Percentiles rank a stretch among this genome's conserved stretches.
Conservation (phyloP, 2,888 invertebrate genomes). For the Luperina testacea region DNA sequence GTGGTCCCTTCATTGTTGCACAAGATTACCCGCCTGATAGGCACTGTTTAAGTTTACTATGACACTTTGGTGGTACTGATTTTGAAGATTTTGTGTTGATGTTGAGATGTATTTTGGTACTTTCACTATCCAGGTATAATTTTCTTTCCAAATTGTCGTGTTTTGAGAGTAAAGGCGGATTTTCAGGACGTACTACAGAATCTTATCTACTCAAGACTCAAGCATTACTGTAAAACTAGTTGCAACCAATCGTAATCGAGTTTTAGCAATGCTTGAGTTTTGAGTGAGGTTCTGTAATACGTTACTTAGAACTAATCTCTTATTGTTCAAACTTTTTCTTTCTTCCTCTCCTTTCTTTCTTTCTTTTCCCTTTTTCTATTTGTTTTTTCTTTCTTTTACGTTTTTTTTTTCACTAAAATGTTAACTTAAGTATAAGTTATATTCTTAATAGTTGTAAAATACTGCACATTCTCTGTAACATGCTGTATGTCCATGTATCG, state of each 20-base stretch:
- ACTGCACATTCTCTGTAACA: too few relatives aligned
- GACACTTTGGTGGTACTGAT: slow-evolving; percentile 23
- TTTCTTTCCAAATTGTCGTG: too few relatives aligned
- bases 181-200: not conserved
- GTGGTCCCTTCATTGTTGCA: slow-evolving; percentile 55
- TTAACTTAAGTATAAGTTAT: too few relatives aligned
- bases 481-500: too few relatives aligned
- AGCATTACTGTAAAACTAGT: not conserved
- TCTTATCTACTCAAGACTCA: not conserved
- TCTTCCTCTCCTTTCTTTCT: too few relatives aligned
- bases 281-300: not conserved
- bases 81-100: slow-evolving; percentile 12
- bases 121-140: not conserved
- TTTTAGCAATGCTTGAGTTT: not conserved
- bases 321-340: too few relatives aligned
- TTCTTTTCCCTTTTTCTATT: too few relatives aligned
- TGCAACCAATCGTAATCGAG: not conserved
- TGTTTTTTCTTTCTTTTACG: too few relatives aligned
- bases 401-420: too few relatives aligned
- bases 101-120: slow-evolving; percentile 8
- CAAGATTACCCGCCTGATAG: slow-evolving; percentile 53
- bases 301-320: too few relatives aligned
- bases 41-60: slow-evolving; percentile 50
- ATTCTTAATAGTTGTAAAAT: too few relatives aligned
- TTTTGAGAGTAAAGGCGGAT: not conserved